Percentiles rank a stretch among this genome's conserved stretches.
These are phyloP conservation scores for Heliothis virescens DNA, from an alignment of 1,140 invertebrate genomes.

Conservation along the genomic window DNA sequence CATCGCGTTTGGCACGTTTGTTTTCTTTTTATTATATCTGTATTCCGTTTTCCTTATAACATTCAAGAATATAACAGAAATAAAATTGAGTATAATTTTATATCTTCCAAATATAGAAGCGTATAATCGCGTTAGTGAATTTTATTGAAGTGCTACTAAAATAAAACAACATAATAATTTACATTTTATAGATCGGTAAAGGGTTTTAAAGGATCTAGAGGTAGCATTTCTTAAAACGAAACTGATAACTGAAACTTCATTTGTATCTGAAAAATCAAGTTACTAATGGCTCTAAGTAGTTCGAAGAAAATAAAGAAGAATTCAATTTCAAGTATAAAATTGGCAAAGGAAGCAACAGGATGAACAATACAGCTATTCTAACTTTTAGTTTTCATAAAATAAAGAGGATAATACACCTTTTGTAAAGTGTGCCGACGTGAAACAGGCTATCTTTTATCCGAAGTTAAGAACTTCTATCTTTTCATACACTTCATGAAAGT, in stretches of 20 bases:
- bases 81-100: slow-evolving; percentile 31
- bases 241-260: no score
- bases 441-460: slow-evolving; percentile 24
- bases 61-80: slow-evolving; percentile 27
- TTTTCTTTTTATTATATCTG: slow-evolving; percentile 34
- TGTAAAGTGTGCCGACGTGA: slow-evolving; percentile 19
- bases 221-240: no score
- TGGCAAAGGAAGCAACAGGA: neutral
- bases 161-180: neutral
- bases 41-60: slow-evolving; percentile 22
- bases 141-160: neutral
- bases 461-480: slow-evolving; percentile 29
- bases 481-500: slow-evolving; percentile 22
- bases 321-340: slow-evolving; percentile 8
- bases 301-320: neutral
- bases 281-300: neutral
- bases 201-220: no score
- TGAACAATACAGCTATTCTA: slow-evolving; percentile 1
- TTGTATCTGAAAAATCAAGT: no score
- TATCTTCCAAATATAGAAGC: neutral
- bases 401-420: slow-evolving; percentile 34
- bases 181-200: no score
- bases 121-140: slow-evolving; percentile 15
- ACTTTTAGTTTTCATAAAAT: slow-evolving; percentile 39
- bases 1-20: slow-evolving; percentile 33